A percentile compares a stretch with the other conserved stretches of the same genome.
phyloP scores from a whole-genome alignment of 2,888 invertebrate species.

The Diarsia rubi region DNA sequence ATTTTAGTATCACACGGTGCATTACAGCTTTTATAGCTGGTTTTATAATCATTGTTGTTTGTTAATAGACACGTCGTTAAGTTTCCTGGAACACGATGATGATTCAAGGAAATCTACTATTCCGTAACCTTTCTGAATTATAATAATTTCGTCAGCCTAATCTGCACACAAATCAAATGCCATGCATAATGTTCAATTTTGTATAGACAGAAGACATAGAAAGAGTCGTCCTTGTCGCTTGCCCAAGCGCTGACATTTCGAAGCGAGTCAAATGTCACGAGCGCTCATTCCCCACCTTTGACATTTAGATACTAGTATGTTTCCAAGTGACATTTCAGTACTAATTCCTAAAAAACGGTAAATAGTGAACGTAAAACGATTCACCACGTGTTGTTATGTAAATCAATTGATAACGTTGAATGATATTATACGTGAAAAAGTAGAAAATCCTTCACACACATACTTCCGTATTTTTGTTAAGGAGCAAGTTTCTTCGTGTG shows the following conservation, averaged over 20 bases:
- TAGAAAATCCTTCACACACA: conserved; percentile 10
- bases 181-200: conserved; percentile 86
- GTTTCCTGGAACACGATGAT: conserved; percentile 80
- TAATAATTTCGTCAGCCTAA: conserved; percentile 85
- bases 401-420: conserved; percentile 34
- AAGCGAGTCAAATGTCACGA: conserved; percentile 89
- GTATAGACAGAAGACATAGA: conserved; percentile 86
- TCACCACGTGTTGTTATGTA: conserved; percentile 45
- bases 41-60: conserved; percentile 61
- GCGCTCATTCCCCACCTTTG: conserved; percentile 87
- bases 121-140: conserved; percentile 86
- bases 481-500: neutral
- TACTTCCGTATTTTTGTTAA: conserved; percentile 27
- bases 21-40: conserved; percentile 52
- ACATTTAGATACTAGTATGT: conserved; percentile 78
- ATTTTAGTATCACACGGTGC: neutral
- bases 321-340: conserved; percentile 84
- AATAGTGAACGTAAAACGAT: conserved; percentile 61
- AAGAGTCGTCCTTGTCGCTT: conserved; percentile 90
- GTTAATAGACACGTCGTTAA: conserved; percentile 70
- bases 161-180: conserved; percentile 87
- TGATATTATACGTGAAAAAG: conserved; percentile 15
- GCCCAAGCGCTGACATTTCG: conserved; percentile 90
- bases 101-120: conserved; percentile 88
- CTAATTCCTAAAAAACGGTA: conserved; percentile 75